phyloP scores from a whole-genome alignment of 2,888 invertebrate species.

The Morinoia aosen region DNA sequence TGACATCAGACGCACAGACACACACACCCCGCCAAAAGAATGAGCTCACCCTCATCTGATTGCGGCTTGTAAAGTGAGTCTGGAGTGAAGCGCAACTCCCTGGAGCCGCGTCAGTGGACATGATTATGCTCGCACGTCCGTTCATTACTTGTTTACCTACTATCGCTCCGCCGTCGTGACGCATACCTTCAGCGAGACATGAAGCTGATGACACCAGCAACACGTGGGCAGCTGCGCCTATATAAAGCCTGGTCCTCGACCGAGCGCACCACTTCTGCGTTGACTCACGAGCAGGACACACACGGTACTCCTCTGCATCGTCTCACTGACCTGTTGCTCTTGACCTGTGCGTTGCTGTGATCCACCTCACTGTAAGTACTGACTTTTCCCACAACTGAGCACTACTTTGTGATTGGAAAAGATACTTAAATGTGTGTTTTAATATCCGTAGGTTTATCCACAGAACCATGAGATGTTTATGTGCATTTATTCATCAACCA shows the following conservation, averaged over 20 bases:
- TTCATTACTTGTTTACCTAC: not conserved
- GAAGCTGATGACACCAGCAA: not conserved
- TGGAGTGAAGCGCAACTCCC: not conserved
- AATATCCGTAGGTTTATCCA: not conserved
- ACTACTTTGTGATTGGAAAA: not conserved
- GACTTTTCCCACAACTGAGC: not conserved
- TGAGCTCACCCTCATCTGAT: not conserved
- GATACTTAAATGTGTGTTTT: not conserved
- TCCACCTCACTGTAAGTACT: not conserved
- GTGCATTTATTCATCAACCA: too few relatives aligned
- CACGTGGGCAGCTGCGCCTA: constrained; percentile 17
- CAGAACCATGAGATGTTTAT: too few relatives aligned
- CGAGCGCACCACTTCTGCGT: not conserved
- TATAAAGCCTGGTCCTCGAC: not conserved
- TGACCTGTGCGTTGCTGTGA: not conserved
- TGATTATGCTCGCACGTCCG: not conserved
- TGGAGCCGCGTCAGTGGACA: not conserved
- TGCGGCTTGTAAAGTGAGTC: not conserved
- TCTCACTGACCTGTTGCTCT: constrained; percentile 17
- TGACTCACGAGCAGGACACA: not conserved
- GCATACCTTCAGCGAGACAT: not conserved
- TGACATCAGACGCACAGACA: not conserved
- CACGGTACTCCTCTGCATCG: not conserved
- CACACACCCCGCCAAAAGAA: not conserved
- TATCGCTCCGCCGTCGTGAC: not conserved